A percentile compares a stretch with the other conserved stretches of the same genome.
phyloP scores from a whole-genome alignment of 2,888 invertebrate genomes.

The Acrobasis repandana region DNA sequence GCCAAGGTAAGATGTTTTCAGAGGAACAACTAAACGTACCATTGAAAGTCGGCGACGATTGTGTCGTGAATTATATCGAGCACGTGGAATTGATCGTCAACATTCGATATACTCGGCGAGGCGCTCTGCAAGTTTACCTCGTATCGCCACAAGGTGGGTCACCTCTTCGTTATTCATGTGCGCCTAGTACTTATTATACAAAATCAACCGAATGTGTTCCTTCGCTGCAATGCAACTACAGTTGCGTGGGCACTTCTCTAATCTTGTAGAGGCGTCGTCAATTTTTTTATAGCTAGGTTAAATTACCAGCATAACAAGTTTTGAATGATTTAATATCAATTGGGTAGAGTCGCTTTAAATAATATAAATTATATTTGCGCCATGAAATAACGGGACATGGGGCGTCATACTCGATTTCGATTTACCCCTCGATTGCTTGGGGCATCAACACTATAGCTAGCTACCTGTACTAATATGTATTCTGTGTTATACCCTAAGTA shows the following conservation, averaged over 20 bases:
- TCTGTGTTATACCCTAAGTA: too few relatives aligned
- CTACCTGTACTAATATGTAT: too few relatives aligned
- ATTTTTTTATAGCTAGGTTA: background rate
- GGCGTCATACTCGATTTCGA: too few relatives aligned
- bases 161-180: slow-evolving; percentile 33
- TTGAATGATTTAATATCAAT: too few relatives aligned
- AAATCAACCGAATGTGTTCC: slow-evolving; percentile 2
- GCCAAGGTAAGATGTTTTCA: slow-evolving; percentile 40
- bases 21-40: slow-evolving; percentile 47
- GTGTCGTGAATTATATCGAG: slow-evolving; percentile 88
- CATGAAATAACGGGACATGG: too few relatives aligned
- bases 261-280: background rate
- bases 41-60: slow-evolving; percentile 81
- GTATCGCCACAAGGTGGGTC: slow-evolving; percentile 88
- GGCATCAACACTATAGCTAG: too few relatives aligned
- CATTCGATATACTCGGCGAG: slow-evolving; percentile 88
- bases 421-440: too few relatives aligned
- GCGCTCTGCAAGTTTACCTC: slow-evolving; percentile 88
- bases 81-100: slow-evolving; percentile 91
- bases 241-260: background rate
- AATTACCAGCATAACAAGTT: too few relatives aligned
- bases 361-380: too few relatives aligned
- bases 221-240: background rate
- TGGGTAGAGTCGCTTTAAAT: too few relatives aligned
- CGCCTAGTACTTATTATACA: slow-evolving; percentile 41